phyloP scores from a whole-genome alignment of 2,888 invertebrate species.

The Idaea straminata region DNA sequence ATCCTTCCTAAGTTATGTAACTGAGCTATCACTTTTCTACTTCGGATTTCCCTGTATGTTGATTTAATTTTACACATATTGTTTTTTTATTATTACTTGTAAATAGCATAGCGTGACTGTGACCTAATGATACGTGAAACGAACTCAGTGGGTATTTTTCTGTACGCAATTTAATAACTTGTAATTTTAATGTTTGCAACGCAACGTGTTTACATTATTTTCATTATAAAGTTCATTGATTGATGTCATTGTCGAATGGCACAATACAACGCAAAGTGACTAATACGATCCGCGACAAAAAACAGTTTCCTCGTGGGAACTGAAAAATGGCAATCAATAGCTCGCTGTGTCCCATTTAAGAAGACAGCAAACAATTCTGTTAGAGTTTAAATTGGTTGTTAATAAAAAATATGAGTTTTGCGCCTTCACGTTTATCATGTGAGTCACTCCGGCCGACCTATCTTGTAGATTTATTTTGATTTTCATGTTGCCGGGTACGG shows the following conservation, averaged over 20 bases:
- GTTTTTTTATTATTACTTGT: too few relatives aligned
- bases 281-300: neutral
- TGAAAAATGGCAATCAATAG: conserved; percentile 31
- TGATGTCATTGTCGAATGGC: conserved; percentile 17
- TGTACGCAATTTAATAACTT: too few relatives aligned
- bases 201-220: neutral
- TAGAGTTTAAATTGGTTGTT: conserved; percentile 59
- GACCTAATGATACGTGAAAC: too few relatives aligned
- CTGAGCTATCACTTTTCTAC: too few relatives aligned
- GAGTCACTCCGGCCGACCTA: conserved; percentile 46
- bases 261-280: conserved; percentile 8
- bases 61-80: too few relatives aligned
- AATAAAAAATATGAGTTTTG: conserved; percentile 51
- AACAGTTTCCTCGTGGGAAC: conserved; percentile 16
- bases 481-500: conserved; percentile 30
- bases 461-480: conserved; percentile 44
- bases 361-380: conserved; percentile 53
- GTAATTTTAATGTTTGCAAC: neutral
- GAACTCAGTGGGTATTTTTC: too few relatives aligned
- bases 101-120: too few relatives aligned
- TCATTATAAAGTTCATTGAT: conserved; percentile 20
- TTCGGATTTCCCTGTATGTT: too few relatives aligned
- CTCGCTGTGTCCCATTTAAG: conserved; percentile 25
- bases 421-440: conserved; percentile 31
- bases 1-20: too few relatives aligned